phyloP scores from a whole-genome alignment of 2,888 invertebrate species.

The Isotomurus palustris region DNA sequence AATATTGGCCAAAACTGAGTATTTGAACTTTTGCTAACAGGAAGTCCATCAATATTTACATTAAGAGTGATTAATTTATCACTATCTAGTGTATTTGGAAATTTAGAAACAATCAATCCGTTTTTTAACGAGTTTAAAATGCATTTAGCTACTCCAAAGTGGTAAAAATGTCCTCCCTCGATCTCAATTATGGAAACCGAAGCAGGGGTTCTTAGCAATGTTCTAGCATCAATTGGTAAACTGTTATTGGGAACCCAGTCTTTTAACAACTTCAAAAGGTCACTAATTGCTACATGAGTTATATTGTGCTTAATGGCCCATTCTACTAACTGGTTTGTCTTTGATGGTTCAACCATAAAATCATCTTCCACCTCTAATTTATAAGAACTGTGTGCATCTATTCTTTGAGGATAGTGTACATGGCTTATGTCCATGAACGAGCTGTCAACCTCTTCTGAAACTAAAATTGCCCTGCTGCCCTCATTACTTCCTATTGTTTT shows the following conservation, averaged over 20 bases:
- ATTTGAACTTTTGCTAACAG: not conserved
- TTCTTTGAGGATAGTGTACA: no score
- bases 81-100: not conserved
- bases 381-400: no score
- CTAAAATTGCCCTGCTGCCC: no score
- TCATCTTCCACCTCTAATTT: not conserved
- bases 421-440: no score
- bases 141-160: constrained; percentile 11
- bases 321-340: not conserved
- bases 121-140: not conserved
- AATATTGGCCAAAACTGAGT: constrained; percentile 3
- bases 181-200: not conserved
- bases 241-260: constrained; percentile 10
- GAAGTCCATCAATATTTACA: not conserved
- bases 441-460: no score
- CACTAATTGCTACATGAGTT: constrained; percentile 5
- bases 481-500: no score
- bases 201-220: constrained; percentile 13
- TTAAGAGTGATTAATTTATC: constrained; percentile 6
- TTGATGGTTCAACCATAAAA: not conserved
- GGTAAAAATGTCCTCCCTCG: not conserved
- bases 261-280: constrained; percentile 10
- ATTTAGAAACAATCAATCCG: not conserved
- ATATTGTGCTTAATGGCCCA: constrained; percentile 19
- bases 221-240: constrained; percentile 16